These are phyloP conservation scores for Ellobius talpinus DNA, from an alignment of 2,113 vertebrate genomes.

Conservation along the genomic window DNA sequence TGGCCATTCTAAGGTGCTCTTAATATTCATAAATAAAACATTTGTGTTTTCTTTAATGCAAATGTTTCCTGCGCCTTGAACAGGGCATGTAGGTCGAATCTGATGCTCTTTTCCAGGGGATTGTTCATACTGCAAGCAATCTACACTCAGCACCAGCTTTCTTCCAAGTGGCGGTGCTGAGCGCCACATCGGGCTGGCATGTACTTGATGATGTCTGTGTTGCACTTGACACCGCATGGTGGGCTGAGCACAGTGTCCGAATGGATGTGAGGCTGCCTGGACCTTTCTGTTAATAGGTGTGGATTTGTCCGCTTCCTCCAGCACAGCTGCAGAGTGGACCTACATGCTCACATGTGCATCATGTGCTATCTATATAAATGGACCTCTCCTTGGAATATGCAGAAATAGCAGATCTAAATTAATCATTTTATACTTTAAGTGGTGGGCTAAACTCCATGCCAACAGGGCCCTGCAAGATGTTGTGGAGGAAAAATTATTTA, in stretches of 20 bases:
- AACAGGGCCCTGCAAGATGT: background rate
- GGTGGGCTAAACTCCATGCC: background rate
- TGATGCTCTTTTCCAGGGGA: background rate
- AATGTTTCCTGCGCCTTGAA: background rate
- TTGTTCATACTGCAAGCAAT: background rate
- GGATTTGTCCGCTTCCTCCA: background rate
- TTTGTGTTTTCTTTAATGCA: background rate
- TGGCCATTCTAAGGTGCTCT: background rate
- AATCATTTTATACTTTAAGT: background rate
- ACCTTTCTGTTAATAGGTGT: background rate
- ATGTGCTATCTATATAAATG: background rate
- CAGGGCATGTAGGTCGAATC: background rate
- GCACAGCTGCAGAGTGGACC: background rate
- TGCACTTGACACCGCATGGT: no score
- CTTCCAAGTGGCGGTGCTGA: background rate
- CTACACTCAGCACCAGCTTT: background rate
- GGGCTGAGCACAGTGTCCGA: background rate
- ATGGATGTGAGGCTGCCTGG: fast-evolving
- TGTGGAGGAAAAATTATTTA: background rate
- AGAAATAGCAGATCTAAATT: background rate
- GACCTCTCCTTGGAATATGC: background rate
- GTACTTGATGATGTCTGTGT: background rate
- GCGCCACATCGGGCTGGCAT: no score
- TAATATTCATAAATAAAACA: background rate
- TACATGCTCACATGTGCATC: fast-evolving